Conservation (phyloP, 2,113 vertebrate genomes). For the Microtus montanus region DNA sequence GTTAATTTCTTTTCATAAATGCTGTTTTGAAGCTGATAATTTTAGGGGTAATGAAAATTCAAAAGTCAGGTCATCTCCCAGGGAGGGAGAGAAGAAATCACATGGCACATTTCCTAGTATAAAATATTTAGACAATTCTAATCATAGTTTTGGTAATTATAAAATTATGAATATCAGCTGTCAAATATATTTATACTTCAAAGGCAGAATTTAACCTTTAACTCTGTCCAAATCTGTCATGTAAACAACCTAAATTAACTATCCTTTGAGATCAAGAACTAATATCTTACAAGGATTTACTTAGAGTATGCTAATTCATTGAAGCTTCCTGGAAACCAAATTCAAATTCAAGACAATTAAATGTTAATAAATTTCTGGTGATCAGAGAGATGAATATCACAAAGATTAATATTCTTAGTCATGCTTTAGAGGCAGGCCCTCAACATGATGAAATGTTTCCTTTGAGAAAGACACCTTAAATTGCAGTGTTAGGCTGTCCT, state of each 20-base stretch:
- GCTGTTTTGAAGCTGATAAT: slow-evolving; percentile 77
- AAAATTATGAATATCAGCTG: slow-evolving; percentile 77
- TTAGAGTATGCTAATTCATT: slow-evolving; percentile 65
- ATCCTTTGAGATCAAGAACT: slow-evolving; percentile 72
- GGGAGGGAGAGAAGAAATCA: slow-evolving; percentile 47
- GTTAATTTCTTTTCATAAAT: slow-evolving; percentile 78
- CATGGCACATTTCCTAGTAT: slow-evolving; percentile 47
- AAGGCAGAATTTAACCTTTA: slow-evolving; percentile 62
- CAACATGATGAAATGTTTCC: slow-evolving; percentile 57
- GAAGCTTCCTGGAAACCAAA: slow-evolving; percentile 67
- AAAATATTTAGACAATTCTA: slow-evolving; percentile 76
- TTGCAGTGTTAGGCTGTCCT: neutral
- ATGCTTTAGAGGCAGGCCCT: slow-evolving; percentile 45
- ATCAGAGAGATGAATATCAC: slow-evolving; percentile 62
- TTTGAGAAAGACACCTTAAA: slow-evolving; percentile 55
- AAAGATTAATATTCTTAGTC: slow-evolving; percentile 55
- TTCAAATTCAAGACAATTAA: slow-evolving; percentile 75
- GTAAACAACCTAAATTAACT: slow-evolving; percentile 77
- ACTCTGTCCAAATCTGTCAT: slow-evolving; percentile 69
- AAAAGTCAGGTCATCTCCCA: slow-evolving; percentile 77
- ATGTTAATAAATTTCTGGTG: slow-evolving; percentile 74
- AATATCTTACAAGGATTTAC: slow-evolving; percentile 73
- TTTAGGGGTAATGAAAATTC: slow-evolving; percentile 79
- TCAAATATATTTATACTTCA: slow-evolving; percentile 71
- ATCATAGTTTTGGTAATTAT: slow-evolving; percentile 71